Conservation (phyloP, 1,140 invertebrate genomes). For the Bombus sylvicola region DNA sequence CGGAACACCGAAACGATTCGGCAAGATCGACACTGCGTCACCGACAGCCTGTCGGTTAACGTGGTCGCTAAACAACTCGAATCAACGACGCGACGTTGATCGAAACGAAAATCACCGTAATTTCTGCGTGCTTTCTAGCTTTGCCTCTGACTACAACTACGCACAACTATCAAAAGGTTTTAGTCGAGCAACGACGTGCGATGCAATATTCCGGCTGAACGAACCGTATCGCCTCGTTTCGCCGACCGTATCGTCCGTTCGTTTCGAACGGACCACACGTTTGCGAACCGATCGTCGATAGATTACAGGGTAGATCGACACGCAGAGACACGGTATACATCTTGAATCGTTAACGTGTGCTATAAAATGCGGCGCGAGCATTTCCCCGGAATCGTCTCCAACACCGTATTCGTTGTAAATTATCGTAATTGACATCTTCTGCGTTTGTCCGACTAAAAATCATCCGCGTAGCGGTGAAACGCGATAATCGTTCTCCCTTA, state of each 20-base stretch:
- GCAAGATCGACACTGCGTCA: neutral
- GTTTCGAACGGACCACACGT: neutral
- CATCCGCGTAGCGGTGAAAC: neutral
- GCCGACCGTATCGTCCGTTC: slow-evolving; percentile 6
- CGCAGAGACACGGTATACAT: no score
- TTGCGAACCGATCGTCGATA: neutral
- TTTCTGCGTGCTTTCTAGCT: slow-evolving; percentile 20
- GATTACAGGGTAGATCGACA: neutral
- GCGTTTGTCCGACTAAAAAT: neutral
- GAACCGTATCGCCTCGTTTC: slow-evolving; percentile 62
- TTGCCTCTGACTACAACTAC: neutral
- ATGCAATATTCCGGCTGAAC: slow-evolving; percentile 55
- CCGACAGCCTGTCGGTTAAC: neutral
- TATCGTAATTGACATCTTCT: neutral
- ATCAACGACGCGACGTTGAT: slow-evolving; percentile 7
- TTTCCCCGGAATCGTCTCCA: neutral
- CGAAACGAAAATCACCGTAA: neutral
- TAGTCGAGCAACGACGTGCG: slow-evolving; percentile 50
- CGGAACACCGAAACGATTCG: neutral
- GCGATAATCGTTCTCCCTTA: neutral
- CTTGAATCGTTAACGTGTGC: no score
- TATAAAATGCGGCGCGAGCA: neutral
- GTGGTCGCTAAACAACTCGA: neutral
- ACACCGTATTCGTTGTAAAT: neutral
- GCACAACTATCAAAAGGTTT: slow-evolving; percentile 38